Percentiles rank a stretch among this genome's conserved stretches.
phyloP scores from a whole-genome alignment of 64 coral and sea anemone genomes.

The Actinia equina region DNA sequence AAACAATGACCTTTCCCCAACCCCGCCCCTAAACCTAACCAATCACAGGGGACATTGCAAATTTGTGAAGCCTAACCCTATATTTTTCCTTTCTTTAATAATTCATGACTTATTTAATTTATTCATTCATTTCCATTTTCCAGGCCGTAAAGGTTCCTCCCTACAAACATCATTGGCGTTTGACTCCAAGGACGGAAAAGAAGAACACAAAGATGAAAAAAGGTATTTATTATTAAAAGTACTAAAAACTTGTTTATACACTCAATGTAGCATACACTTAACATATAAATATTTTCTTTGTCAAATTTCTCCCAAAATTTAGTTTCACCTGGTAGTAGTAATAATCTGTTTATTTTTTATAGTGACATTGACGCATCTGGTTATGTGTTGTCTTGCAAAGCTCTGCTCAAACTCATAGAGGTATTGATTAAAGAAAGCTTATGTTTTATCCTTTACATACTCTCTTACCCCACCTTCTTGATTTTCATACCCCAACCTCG shows the following conservation, averaged over 20 bases:
- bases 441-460: no score
- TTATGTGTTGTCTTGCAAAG: conserved; percentile 73
- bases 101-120: not conserved
- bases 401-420: conserved; percentile 81
- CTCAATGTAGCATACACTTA: no score
- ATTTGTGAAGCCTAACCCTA: no score
- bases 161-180: conserved; percentile 54
- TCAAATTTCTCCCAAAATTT: no score
- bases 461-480: no score
- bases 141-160: conserved; percentile 17
- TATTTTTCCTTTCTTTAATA: not conserved
- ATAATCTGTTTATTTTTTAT: not conserved
- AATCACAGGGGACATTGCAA: no score
- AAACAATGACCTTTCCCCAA: no score
- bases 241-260: no score
- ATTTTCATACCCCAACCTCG: no score
- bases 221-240: not conserved
- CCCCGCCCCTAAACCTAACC: no score
- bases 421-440: not conserved
- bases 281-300: no score
- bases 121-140: not conserved
- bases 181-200: conserved; percentile 56
- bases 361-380: conserved; percentile 86
- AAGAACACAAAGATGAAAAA: conserved; percentile 67
- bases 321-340: not conserved